Evolutionary conservation across 1,140 invertebrate species (phyloP), one percentile per base, ranked within the genome.

Genomic region (Caenorhabditis remanei): DNA sequence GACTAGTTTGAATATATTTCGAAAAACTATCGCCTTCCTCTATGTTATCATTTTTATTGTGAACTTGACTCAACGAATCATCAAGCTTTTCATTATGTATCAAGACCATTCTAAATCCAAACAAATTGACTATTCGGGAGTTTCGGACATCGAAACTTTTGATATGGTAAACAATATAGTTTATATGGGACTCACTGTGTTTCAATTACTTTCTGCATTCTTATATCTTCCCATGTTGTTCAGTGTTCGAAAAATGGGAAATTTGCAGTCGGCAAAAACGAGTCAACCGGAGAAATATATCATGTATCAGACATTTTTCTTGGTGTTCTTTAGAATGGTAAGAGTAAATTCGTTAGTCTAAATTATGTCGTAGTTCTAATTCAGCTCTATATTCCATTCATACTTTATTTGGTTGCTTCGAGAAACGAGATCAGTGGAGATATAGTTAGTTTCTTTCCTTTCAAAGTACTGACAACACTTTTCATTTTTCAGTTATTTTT

Each of bases 281-380:
- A 63, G 61, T 63, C 6, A 63, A 32, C 61, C 61, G 24, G 61
- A 63, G 24, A 63, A 32, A 32, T 63, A 63, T 63, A 32, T 63
- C 3, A 32, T 63, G 61, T 63, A 32, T 63, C 61, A 63, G 24
- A 63, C 61, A 40, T 24, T 63, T 6, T 63, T 63, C 32, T 32
- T 63, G n/a, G 61, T 63, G 11, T 4, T 63, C 8, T 24, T 40
- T 8, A 63, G 61, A 63, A 32, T 63, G 61, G 61, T 63, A 9
- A 63, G 61, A 19, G 14, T 11, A 16, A 16, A 58, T 58, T 53
- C 16, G 9, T n/a, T 19, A n/a, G 6, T 58, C n/a, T 19, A 7
- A n/a, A 6, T 63, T n/a, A 58, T n/a, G 5, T n/a, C 4, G 24
- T 24, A 14, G 32, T 11, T 6, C 24, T 24, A 32, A 40, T 63